Conservation (phyloP, 2,888 invertebrate species). For the Drosophila kuntzei region DNA sequence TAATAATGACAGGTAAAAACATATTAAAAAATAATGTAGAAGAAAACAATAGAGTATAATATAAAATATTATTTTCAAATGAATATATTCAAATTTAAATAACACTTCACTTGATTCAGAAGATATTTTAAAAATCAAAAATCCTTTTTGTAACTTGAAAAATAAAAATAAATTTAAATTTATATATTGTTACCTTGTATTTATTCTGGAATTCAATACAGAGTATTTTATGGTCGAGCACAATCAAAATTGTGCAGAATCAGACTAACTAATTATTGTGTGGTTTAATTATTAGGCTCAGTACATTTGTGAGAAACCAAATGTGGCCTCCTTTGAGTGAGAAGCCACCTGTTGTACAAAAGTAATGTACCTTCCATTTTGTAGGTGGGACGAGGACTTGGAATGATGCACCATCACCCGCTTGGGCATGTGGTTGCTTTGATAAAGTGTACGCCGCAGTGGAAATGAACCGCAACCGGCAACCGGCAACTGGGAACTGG, state of each 20-base stretch:
- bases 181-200: too few relatives aligned
- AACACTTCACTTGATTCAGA: too few relatives aligned
- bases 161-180: too few relatives aligned
- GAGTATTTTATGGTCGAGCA: background rate
- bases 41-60: too few relatives aligned
- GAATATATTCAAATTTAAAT: too few relatives aligned
- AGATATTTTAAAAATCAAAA: too few relatives aligned
- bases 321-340: background rate
- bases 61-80: too few relatives aligned
- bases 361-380: background rate
- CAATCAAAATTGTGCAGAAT: background rate
- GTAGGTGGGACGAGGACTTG: background rate
- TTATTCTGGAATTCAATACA: too few relatives aligned
- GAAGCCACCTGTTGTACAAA: constrained; percentile 13
- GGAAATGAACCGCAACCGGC: constrained; percentile 29
- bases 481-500: constrained; percentile 37
- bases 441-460: constrained; percentile 29
- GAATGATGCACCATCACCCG: background rate
- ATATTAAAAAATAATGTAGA: too few relatives aligned
- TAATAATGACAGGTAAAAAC: too few relatives aligned
- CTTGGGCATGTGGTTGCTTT: constrained; percentile 21
- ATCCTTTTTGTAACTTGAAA: too few relatives aligned
- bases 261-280: background rate
- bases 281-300: background rate
- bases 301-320: background rate